Evolutionary conservation across 2,113 vertebrate genomes (phyloP), one percentile per base, ranked within the genome.

Genomic region (Naja naja): DNA sequence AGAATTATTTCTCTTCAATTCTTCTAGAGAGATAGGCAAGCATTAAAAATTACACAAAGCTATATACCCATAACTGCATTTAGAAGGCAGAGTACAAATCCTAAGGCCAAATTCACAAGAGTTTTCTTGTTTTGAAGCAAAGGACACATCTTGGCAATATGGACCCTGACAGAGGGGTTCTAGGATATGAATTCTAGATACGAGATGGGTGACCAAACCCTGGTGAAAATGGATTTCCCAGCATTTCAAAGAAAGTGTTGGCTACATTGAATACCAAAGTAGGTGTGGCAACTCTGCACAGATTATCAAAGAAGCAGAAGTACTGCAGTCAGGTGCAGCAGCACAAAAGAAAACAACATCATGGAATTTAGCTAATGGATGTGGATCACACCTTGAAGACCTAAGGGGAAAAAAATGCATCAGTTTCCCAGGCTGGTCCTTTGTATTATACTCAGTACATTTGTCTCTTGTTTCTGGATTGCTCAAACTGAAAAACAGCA

Each of bases 231-330:
- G 39, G 43, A 88, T 25, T 90, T n/a, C 90, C 47, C 0, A n/a
- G 89, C 7, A 54, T 92, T 18, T 0, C 91, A 1, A 4, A 87
- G 56, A 89, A 85, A 88, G 56, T n/a, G 87, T 7, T 86, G 43
- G 87, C 89, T 9, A 93, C 52, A 47, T 39, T 45, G 87, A 16
- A 90, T 86, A 94, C n/a, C 74, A 85, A 90, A 87, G 87, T 94
- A 92, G 97, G 97, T 25, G 97, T 90, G 97, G 96, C 93, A 93
- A 92, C 87, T 22, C 45, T 47, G 47, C 94, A 89, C 45, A 47
- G 88, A 74, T 53, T 49, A 6, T 89, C 53, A 89, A 52, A 90
- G 81, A 91, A 55, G 25, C 47, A 91, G 89, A 60, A 86, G 55
- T 86, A 86, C 96, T 22, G 94, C 95, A 96, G 89, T 94, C 95